Percentiles rank a stretch among this genome's conserved stretches.
These are phyloP conservation scores for Lithosia quadra DNA, from an alignment of 2,888 invertebrate genomes.

Conservation along the genomic window DNA sequence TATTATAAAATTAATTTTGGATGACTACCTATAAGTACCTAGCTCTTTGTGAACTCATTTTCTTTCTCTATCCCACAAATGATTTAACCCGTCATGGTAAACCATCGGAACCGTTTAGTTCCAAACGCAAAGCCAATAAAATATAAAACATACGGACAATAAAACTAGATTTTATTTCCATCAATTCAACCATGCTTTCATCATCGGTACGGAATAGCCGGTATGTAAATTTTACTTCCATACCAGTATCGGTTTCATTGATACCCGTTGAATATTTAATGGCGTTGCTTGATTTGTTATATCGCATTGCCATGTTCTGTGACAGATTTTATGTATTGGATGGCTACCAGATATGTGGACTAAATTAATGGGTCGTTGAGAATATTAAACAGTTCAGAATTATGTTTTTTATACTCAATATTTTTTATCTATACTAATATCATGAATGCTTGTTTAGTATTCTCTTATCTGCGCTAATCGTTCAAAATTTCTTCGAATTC, in stretches of 20 bases:
- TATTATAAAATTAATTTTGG: too few species aligned
- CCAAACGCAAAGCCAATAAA: neutral
- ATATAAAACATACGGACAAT: neutral
- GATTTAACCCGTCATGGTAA: too few species aligned
- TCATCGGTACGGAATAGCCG: neutral
- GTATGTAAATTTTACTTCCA: slow-evolving; percentile 20
- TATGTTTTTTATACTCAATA: neutral
- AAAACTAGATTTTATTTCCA: neutral
- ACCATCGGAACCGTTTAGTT: neutral
- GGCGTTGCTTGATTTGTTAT: slow-evolving; percentile 17
- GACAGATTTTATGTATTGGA: slow-evolving; percentile 23
- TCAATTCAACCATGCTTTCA: slow-evolving; percentile 6
- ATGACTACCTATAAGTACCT: too few species aligned
- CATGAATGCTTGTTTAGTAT: neutral
- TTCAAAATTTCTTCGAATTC: neutral
- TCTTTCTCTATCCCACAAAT: too few species aligned
- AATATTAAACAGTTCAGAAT: slow-evolving; percentile 6
- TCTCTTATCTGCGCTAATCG: neutral
- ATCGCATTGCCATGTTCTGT: slow-evolving; percentile 12
- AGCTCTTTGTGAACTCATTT: too few species aligned
- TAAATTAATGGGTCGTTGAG: slow-evolving; percentile 12
- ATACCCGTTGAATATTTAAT: slow-evolving; percentile 21
- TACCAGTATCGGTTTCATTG: slow-evolving; percentile 13
- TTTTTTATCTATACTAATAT: neutral
- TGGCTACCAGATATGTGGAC: slow-evolving; percentile 16